These are phyloP conservation scores for Cerastis leucographa DNA, from an alignment of 2,888 invertebrate genomes.

Conservation along the genomic window DNA sequence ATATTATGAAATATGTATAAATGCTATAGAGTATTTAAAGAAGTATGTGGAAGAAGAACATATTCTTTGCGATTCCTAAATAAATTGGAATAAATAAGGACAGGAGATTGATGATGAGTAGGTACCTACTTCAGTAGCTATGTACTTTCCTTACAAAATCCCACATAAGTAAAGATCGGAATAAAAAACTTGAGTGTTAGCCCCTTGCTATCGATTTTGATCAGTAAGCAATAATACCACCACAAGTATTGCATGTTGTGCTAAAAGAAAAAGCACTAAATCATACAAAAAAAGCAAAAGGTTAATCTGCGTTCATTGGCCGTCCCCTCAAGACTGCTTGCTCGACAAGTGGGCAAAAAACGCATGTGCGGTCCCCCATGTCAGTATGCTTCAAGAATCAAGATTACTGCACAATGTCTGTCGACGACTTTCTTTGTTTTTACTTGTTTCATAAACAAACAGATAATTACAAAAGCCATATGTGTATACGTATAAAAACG, in stretches of 20 bases:
- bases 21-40: neutral
- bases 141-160: neutral
- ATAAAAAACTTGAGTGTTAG: neutral
- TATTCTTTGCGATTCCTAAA: neutral
- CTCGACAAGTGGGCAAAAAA: constrained; percentile 37
- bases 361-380: constrained; percentile 6
- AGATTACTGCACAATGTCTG: constrained; percentile 27
- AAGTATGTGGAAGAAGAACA: neutral
- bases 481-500: neutral
- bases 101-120: neutral
- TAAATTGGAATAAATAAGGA: neutral
- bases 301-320: neutral
- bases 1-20: constrained; percentile 14
- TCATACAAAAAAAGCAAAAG: constrained; percentile 1
- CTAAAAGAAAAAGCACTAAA: neutral
- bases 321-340: neutral
- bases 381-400: constrained; percentile 5
- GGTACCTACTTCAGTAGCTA: neutral
- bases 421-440: constrained; percentile 28
- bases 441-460: constrained; percentile 9
- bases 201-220: neutral
- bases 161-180: neutral
- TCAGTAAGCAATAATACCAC: neutral
- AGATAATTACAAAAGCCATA: neutral
- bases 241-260: neutral